Evolutionary conservation across 2,797 vertebrate species (phyloP), one percentile per base, ranked within the genome.

Genomic region (Onychomys torridus): DNA sequence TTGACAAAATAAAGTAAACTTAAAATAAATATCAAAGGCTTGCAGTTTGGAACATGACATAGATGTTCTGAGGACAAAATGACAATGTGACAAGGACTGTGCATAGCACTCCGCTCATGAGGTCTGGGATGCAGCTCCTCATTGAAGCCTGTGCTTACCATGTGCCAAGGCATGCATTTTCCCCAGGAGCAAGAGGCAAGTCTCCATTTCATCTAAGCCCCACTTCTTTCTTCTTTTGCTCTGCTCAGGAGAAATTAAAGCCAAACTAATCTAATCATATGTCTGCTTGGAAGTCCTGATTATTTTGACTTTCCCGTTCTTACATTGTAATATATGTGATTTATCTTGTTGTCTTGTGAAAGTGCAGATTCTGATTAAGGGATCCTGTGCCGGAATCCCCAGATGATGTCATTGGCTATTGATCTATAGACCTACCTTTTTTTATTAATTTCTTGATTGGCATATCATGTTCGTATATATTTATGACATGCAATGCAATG

Each of bases 191-290:
- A n/a, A 46, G 10, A n/a, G 67, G 23, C 17, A 75, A 34, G 9
- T n/a, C 46, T 34, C 34, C 27, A 25, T 61, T n/a, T 43, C 23
- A 43, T 79, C 34, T 52, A 57, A 43, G 21, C 17, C 37, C 88
- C 71, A 43, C 59, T 61, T 84, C 21, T 49, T 86, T 94, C 71
- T 79, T 69, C 61, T 83, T 86, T 63, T 7, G 55, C 73, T 95
- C 49, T 71, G 16, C 63, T 86, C 55, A 49, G 61, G 27, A 43
- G 23, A 73, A 89, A 85, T 0, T 12, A 29, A 88, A 82, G 27
- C 23, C 73, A 55, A 12, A 19, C 12, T 73, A 21, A 93, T n/a
- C 59, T 71, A 63, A 82, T 32, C 2, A 49, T 34, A 32, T 14
- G 5, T 59, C 63, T 95, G 43, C 17, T n/a, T 88, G 52, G 95